These are phyloP conservation scores for Polydrusus cervinus DNA, from an alignment of 2,888 invertebrate genomes.

Conservation along the genomic window DNA sequence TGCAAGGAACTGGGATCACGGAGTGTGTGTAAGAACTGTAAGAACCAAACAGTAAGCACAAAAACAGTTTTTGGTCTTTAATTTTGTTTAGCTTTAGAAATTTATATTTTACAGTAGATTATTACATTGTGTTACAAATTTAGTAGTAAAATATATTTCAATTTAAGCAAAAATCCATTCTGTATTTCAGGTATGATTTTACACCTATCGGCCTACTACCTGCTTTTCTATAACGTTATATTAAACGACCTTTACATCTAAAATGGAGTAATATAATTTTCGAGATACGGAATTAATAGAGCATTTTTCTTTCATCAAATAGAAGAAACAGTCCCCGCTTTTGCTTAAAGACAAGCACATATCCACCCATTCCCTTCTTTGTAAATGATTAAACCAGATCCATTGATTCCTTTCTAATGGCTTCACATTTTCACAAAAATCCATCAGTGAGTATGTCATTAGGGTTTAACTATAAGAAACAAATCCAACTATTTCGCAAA, in stretches of 20 bases:
- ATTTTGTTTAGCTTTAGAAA: neutral
- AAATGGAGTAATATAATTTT: conserved; percentile 2
- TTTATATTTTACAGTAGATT: neutral
- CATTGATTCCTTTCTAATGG: conserved; percentile 52
- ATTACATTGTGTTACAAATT: too few species aligned
- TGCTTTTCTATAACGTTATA: neutral
- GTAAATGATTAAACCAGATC: conserved; percentile 15
- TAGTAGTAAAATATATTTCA: too few species aligned
- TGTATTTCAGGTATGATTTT: neutral
- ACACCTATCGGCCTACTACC: neutral
- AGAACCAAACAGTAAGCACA: too few species aligned
- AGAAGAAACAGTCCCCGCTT: neutral
- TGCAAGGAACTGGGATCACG: too few species aligned
- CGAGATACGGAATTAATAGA: conserved; percentile 25
- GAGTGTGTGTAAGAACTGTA: too few species aligned
- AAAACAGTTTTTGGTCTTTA: too few species aligned
- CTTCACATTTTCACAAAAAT: conserved; percentile 30
- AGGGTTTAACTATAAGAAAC: conserved; percentile 36
- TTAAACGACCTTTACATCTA: neutral
- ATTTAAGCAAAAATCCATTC: too few species aligned
- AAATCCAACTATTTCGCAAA: conserved; percentile 54
- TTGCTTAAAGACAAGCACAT: conserved; percentile 20
- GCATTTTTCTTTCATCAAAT: conserved; percentile 35
- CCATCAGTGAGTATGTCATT: conserved; percentile 44
- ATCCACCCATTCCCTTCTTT: conserved; percentile 38